Conservation (phyloP, 2,113 vertebrate genomes). For the Burhinus oedicnemus region DNA sequence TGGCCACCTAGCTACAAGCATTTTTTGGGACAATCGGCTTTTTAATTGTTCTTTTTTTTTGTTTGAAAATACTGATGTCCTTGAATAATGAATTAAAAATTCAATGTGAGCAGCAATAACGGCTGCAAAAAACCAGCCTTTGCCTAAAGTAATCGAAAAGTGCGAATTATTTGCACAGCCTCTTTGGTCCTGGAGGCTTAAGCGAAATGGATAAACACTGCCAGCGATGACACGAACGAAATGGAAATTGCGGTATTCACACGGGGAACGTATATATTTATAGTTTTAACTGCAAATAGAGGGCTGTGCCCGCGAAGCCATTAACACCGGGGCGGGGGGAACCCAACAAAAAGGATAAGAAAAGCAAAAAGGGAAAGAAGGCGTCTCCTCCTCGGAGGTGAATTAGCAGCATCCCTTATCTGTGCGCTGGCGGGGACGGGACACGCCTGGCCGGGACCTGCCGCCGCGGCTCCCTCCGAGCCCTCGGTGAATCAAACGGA, state of each 20-base stretch:
- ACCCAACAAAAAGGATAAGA: neutral
- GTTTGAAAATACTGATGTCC: neutral
- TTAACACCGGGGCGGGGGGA: neutral
- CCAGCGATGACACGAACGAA: neutral
- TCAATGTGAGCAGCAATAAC: neutral
- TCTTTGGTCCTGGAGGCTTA: neutral
- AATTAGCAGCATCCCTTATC: neutral
- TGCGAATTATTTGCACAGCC: neutral
- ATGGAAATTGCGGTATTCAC: neutral
- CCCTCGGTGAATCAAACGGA: constrained; percentile 33
- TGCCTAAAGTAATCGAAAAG: neutral
- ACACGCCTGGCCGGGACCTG: neutral
- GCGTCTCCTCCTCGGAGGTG: neutral
- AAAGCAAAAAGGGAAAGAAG: neutral
- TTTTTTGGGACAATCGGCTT: neutral
- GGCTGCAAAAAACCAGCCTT: neutral
- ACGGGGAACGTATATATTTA: neutral
- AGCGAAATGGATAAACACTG: neutral
- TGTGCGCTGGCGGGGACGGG: neutral
- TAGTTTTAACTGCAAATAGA: neutral
- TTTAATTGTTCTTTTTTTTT: neutral
- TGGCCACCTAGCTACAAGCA: neutral
- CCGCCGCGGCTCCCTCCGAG: neutral
- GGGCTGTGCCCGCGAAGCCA: neutral
- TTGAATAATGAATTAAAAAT: neutral